phyloP scores from a whole-genome alignment of 2,888 invertebrate species.

The Lacanobia wlatinum region DNA sequence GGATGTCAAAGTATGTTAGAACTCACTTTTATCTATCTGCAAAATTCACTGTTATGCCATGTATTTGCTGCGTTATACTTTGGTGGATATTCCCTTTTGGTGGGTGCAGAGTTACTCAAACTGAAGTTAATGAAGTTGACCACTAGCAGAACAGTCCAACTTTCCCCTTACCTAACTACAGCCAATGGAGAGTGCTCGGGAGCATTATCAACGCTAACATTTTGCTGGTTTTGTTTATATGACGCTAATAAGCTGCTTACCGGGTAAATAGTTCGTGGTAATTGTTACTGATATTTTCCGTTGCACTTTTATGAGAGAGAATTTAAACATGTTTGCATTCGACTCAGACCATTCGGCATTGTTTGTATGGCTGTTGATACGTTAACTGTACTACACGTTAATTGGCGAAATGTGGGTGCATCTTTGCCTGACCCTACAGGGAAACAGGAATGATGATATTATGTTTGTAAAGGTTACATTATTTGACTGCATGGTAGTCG shows the following conservation, averaged over 20 bases:
- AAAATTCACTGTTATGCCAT: neutral
- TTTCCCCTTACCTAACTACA: slow-evolving; percentile 43
- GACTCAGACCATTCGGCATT: neutral
- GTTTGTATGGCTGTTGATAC: too few species aligned
- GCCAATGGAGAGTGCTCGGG: slow-evolving; percentile 33
- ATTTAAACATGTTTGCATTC: neutral
- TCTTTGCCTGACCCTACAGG: too few species aligned
- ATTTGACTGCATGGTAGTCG: too few species aligned
- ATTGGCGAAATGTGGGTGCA: neutral
- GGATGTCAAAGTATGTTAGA: neutral
- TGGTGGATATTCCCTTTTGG: neutral
- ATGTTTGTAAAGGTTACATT: neutral
- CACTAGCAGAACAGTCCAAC: slow-evolving; percentile 41
- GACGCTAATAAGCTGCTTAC: slow-evolving; percentile 36
- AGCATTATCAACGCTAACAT: slow-evolving; percentile 48
- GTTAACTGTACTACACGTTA: neutral
- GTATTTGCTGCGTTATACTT: neutral
- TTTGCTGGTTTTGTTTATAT: slow-evolving; percentile 37
- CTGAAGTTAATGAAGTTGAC: slow-evolving; percentile 42
- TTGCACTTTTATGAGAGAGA: neutral
- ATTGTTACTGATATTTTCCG: neutral
- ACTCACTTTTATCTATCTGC: neutral
- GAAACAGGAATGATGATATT: neutral
- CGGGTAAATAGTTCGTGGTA: neutral
- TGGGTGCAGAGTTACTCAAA: slow-evolving; percentile 28